Evolutionary conservation across 2,888 invertebrate species (phyloP), one percentile per base, ranked within the genome.

Genomic region (Microplitis deprimator): DNA sequence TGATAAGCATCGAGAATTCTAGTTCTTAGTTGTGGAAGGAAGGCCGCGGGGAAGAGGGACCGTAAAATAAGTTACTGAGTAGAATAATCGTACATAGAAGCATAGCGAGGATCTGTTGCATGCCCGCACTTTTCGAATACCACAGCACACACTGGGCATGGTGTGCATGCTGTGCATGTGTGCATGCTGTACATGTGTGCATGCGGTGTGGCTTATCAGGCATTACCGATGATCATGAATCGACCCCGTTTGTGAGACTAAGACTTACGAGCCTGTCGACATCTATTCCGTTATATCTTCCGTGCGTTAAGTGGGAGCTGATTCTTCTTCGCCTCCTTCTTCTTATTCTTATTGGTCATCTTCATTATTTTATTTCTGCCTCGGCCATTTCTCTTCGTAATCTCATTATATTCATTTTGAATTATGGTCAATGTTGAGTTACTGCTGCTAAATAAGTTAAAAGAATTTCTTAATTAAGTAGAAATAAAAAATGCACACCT

Each of bases 251-350:
- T 76, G 68, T 73, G 76, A 77, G 79, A 83, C 83, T 75, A 83
- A 82, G 84, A 84, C 77, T 83, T 83, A 84, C 83, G 80, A 71
- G 79, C 77, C 68, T 81, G 81, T 84, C 83, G 81, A 80, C 76
- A 61, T 76, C 73, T 80, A 82, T 85, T 83, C 83, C 85, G 85
- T 85, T 85, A 81, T 50, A 13, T 50, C 83, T 85, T 82, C 81
- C 80, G 81, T 79, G 81, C 75, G 68, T 77, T 60, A 73, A 69
- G 73, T 76, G 73, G 73, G 41, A 70, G 68, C 61, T 41, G 67
- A 67, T 72, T 72, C 40, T 64, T 71, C 67, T 39, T 68, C 70
- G 64, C 59, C 17, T 76, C 68, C 68, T 68, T n/a, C 38, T 40
- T n/a, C n/a, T 61, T 6, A 29, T 8, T 71, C n/a, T 39, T 71